phyloP scores from a whole-genome alignment of 2,797 vertebrate genomes.

The Megaceryle alcyon region DNA sequence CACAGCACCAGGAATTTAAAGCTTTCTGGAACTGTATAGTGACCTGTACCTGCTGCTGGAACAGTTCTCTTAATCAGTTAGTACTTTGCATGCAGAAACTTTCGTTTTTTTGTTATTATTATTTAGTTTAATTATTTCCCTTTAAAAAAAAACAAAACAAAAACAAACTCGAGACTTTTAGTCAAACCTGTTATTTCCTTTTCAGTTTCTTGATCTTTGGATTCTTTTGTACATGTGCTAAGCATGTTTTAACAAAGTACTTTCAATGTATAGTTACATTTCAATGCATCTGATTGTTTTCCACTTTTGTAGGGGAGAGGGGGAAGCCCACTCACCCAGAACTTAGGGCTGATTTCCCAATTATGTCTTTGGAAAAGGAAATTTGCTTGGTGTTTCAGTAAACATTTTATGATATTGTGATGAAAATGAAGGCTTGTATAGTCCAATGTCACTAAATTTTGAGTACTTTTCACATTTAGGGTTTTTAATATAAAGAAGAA shows the following conservation, averaged over 20 bases:
- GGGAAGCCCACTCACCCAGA: not conserved
- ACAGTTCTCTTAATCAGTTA: not conserved
- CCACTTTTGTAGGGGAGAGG: not conserved
- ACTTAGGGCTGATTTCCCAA: not conserved
- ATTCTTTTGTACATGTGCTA: not conserved
- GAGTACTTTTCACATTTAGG: accelerated
- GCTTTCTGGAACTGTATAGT: not conserved
- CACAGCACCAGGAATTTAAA: not conserved
- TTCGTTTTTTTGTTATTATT: not conserved
- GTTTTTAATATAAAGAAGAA: not conserved
- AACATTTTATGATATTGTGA: not conserved
- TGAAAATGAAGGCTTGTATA: not conserved
- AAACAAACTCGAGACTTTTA: not conserved
- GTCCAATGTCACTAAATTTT: not conserved
- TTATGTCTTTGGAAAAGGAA: not conserved
- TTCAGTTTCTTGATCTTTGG: not conserved
- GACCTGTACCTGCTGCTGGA: not conserved
- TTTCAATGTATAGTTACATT: not conserved
- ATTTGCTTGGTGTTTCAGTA: not conserved
- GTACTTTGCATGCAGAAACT: not conserved
- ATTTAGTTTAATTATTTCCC: not conserved
- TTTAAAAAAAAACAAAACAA: no score
- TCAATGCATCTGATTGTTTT: not conserved
- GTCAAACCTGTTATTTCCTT: not conserved
- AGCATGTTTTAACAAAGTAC: not conserved